Evolutionary conservation across 2,113 vertebrate species (phyloP), one percentile per base, ranked within the genome.

Genomic region (Sylvia atricapilla): DNA sequence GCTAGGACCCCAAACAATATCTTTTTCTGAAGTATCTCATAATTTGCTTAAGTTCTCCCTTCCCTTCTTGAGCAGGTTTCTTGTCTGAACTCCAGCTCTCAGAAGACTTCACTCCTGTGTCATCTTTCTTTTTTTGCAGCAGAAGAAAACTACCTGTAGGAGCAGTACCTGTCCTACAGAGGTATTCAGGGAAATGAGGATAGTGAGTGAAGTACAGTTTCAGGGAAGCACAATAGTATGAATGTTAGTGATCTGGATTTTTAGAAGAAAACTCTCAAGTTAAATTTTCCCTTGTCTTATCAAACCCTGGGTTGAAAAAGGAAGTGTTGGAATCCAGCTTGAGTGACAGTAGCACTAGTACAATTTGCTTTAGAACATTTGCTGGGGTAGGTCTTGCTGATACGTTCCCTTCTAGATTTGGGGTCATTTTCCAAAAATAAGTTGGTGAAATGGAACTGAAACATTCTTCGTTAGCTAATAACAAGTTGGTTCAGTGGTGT

Each of bases 351-450:
- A 25, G 13, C 12, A 33, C 9, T 21, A 33, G 30, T 27, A 56
- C 7, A 49, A 4, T 28, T 17, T 69, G 5, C 27, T 66, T 82
- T 39, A 62, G 14, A 50, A 50, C 5, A 13, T 74, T 60, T 64
- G 3, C 21, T 63, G 44, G 5, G 4, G 2, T 47, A 78, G 14
- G 6, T 52, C 33, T 64, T 86, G 9, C 7, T 76, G 56, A 60
- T 63, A 72, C 0, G 1, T 8, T 30, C 6, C 3, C 0, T 64
- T 76, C 18, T 24, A 55, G 28, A 19, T 11, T 68, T 59, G 7
- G 23, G 10, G 3, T 64, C 39, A 14, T 50, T 86, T 86, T 60
- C 15, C 4, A 80, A 73, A 79, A 9, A 24, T 7, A 41, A 64
- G 5, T 7, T 39, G 33, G 39, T 69, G 11, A 83, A 63, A 66